These are phyloP conservation scores for Catamblyrhynchus diadema DNA, from an alignment of 2,797 vertebrate genomes.

Conservation along the genomic window DNA sequence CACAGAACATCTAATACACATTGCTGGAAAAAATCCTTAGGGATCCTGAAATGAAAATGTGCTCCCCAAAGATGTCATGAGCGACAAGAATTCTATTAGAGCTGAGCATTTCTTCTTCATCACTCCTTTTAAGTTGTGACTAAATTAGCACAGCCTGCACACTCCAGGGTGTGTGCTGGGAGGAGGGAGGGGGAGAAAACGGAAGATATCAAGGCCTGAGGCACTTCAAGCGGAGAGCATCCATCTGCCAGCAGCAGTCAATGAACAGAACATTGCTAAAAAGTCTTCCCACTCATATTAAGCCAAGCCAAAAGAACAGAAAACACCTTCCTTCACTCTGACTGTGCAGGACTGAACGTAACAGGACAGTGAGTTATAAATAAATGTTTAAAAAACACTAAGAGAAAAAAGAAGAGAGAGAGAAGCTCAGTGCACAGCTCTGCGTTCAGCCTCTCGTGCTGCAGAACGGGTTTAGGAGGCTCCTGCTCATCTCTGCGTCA, in stretches of 20 bases:
- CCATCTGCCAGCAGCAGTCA: conserved; percentile 63
- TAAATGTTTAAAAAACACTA: not conserved
- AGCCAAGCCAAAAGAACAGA: conserved; percentile 55
- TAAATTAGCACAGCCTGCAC: conserved; percentile 59
- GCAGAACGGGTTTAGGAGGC: not conserved
- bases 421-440: not conserved
- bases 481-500: not conserved
- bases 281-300: conserved; percentile 44
- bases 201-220: conserved; percentile 37
- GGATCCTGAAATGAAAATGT: not conserved
- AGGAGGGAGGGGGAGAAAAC: conserved; percentile 3
- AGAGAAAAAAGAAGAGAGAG: not conserved
- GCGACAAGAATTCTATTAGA: conserved; percentile 3
- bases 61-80: not conserved
- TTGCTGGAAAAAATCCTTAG: conserved; percentile 20
- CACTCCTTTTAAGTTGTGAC: conserved; percentile 42
- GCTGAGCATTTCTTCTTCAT: conserved; percentile 5
- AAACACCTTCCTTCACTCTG: conserved; percentile 27
- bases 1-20: not conserved
- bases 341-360: not conserved
- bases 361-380: not conserved
- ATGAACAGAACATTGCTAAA: conserved; percentile 57
- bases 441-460: not conserved
- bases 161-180: conserved; percentile 30
- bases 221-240: conserved; percentile 52